phyloP scores from a whole-genome alignment of 2,797 vertebrate genomes.

The Micropoecilia bifurca region DNA sequence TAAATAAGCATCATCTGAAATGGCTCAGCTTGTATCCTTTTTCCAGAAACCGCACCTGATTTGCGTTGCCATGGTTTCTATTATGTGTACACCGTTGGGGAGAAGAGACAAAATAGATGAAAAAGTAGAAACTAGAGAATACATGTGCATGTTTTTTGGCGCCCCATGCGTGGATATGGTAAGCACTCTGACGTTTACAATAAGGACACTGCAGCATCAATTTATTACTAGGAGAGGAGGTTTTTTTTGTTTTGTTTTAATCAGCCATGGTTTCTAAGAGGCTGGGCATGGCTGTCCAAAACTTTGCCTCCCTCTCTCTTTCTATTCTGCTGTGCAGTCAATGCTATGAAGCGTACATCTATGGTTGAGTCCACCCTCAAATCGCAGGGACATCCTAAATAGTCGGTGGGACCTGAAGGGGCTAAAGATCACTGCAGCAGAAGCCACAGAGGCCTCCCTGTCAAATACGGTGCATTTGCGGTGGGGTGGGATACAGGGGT shows the following conservation, averaged over 20 bases:
- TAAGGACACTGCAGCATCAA: constrained; percentile 35
- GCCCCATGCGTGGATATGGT: constrained; percentile 18
- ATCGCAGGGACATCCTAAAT: constrained; percentile 76
- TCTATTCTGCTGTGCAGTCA: constrained; percentile 54
- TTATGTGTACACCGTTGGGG: constrained; percentile 51
- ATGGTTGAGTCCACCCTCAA: constrained; percentile 69
- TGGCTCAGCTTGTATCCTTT: constrained; percentile 64
- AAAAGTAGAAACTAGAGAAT: constrained; percentile 27
- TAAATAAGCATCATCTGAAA: constrained; percentile 68
- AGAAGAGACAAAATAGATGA: constrained; percentile 25
- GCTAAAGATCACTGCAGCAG: constrained; percentile 79
- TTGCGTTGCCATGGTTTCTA: constrained; percentile 75
- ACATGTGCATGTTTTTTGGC: constrained; percentile 12
- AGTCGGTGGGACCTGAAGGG: constrained; percentile 76
- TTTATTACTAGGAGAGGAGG: constrained; percentile 42
- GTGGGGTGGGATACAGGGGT: constrained; percentile 56
- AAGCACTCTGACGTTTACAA: constrained; percentile 26
- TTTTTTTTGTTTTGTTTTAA: constrained; percentile 17
- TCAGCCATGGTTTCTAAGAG: constrained; percentile 52
- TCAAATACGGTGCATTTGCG: constrained; percentile 77
- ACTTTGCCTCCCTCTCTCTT: constrained; percentile 57
- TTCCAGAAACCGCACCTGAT: constrained; percentile 50
- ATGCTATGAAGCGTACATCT: constrained; percentile 63
- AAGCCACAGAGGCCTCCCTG: constrained; percentile 77
- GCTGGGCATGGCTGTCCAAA: constrained; percentile 51